Evolutionary conservation across 2,888 invertebrate species (phyloP).

Genomic region (Crematogaster levior): DNA sequence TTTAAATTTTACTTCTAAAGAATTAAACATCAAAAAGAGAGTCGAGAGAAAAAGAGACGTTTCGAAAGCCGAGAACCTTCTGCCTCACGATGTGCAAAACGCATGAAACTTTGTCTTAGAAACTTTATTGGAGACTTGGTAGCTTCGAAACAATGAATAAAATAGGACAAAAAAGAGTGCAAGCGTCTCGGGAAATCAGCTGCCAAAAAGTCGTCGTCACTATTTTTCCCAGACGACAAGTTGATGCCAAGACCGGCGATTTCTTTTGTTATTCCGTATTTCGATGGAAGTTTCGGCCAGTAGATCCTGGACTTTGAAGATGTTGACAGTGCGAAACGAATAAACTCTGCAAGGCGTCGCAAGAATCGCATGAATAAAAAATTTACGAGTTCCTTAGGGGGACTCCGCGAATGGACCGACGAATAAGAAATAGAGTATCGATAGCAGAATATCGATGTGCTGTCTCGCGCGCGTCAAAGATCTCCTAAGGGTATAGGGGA

Average conservation of each 20-base stretch:
- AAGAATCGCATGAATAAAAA: slow-evolving; percentile 32
- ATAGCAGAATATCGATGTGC: slow-evolving; percentile 39
- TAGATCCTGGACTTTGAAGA: background rate
- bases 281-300: background rate
- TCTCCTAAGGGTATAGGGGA: slow-evolving; percentile 11
- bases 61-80: background rate
- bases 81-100: background rate
- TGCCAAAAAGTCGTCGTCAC: slow-evolving; percentile 15
- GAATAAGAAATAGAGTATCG: slow-evolving; percentile 22
- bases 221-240: background rate
- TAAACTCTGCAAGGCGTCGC: slow-evolving; percentile 14
- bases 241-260: background rate
- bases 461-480: slow-evolving; percentile 30
- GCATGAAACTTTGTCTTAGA: background rate
- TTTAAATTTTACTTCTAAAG: slow-evolving; percentile 9
- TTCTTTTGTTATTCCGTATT: slow-evolving; percentile 24
- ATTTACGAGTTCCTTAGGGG: background rate
- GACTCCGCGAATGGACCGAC: background rate
- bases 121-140: slow-evolving; percentile 13
- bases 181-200: slow-evolving; percentile 20
- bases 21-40: slow-evolving; percentile 20
- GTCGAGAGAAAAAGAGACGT: background rate
- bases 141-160: slow-evolving; percentile 31
- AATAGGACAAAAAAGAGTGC: background rate
- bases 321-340: slow-evolving; percentile 17